Conservation (phyloP, 1,140 invertebrate species). For the Cepaea nemoralis region DNA sequence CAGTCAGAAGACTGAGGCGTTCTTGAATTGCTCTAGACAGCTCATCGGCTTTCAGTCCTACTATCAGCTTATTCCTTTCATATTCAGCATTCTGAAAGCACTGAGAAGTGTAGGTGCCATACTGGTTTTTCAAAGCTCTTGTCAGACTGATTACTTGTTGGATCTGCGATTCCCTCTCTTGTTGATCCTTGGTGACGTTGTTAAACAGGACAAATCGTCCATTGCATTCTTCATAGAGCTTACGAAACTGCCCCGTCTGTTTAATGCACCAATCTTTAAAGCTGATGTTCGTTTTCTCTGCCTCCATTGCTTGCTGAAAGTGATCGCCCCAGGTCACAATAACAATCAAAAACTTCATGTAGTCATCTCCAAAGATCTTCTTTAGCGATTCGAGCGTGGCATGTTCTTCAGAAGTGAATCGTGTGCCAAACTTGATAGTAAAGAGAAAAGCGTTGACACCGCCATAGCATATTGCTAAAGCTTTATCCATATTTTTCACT, state of each 20-base stretch:
- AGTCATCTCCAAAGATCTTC: not conserved
- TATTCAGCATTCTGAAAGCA: not conserved
- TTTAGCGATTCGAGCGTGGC: not conserved
- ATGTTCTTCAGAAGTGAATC: not conserved
- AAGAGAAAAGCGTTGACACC: too few relatives aligned
- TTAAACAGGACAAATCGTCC: slow-evolving; percentile 5
- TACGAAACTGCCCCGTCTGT: not conserved
- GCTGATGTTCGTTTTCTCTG: too few relatives aligned
- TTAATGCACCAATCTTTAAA: slow-evolving; percentile 1
- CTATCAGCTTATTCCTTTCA: not conserved
- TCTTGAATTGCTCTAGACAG: not conserved
- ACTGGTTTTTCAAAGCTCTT: not conserved
- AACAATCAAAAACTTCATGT: not conserved
- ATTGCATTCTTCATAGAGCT: not conserved
- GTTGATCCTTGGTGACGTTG: not conserved
- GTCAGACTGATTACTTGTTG: not conserved
- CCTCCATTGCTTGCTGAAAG: not conserved
- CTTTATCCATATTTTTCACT: not conserved
- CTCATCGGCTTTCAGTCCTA: not conserved
- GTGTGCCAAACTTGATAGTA: not conserved
- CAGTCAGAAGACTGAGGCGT: not conserved
- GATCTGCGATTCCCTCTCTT: not conserved
- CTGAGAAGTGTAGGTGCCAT: not conserved
- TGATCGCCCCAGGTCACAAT: not conserved
- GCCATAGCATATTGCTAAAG: not conserved